phyloP scores from a whole-genome alignment of 64 coral and sea anemone species.

The Stichodactyla mertensii region DNA sequence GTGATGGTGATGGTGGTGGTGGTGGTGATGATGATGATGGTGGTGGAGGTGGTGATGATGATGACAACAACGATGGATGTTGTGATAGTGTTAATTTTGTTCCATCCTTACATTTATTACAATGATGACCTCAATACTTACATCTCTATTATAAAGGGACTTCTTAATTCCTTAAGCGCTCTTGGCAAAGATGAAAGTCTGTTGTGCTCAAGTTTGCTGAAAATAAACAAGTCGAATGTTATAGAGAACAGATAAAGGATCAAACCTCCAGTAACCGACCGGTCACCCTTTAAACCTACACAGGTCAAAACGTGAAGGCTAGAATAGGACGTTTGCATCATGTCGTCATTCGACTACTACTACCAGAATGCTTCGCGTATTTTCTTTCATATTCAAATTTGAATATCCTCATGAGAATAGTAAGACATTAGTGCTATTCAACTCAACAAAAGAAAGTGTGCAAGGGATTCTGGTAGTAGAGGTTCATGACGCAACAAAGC shows the following conservation, averaged over 20 bases:
- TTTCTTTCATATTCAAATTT: too few species aligned
- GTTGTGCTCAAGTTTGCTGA: background rate
- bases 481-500: too few species aligned
- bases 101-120: background rate
- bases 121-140: background rate
- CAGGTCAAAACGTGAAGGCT: too few species aligned
- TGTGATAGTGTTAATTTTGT: background rate
- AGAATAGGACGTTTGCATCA: too few species aligned
- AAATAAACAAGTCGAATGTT: background rate
- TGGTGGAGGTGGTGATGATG: background rate
- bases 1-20: background rate
- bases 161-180: background rate
- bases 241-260: background rate
- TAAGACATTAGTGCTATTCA: too few species aligned
- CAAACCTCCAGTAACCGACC: constrained; percentile 1
- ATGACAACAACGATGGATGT: background rate
- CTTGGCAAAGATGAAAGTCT: background rate
- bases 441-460: too few species aligned
- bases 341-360: too few species aligned
- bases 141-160: background rate
- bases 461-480: too few species aligned
- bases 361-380: too few species aligned
- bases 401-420: too few species aligned
- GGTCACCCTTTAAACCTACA: background rate
- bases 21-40: background rate